Evolutionary conservation across 1,140 invertebrate genomes (phyloP).

Genomic region (Leptopilina clavipes): DNA sequence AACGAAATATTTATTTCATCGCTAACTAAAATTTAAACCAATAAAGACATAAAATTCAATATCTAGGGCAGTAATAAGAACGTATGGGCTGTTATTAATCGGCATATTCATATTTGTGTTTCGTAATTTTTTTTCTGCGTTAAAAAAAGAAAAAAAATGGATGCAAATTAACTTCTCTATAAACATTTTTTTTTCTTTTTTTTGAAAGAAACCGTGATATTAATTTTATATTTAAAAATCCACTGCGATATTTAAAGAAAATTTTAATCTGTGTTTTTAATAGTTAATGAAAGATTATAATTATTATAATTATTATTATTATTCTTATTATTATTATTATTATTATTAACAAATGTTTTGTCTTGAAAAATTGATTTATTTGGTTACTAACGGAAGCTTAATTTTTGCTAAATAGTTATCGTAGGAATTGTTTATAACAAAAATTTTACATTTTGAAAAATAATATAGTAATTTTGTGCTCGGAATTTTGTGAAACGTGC

Average conservation of each 20-base stretch:
- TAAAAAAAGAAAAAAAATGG: background rate
- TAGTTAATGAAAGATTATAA: background rate
- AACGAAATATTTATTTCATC: slow-evolving; percentile 13
- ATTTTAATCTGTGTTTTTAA: slow-evolving; percentile 1
- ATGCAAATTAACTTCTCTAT: background rate
- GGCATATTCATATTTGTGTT: background rate
- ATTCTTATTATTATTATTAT: background rate
- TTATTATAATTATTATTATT: background rate
- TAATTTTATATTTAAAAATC: slow-evolving; percentile 20
- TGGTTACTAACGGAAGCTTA: background rate
- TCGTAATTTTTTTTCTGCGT: background rate
- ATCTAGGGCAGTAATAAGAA: background rate
- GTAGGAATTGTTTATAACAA: background rate
- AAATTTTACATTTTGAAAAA: slow-evolving; percentile 1
- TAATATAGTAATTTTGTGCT: slow-evolving; percentile 6
- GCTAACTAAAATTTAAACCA: background rate
- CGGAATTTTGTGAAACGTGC: background rate
- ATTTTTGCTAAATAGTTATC: background rate
- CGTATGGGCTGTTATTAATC: slow-evolving; percentile 24
- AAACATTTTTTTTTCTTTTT: background rate
- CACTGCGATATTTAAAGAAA: slow-evolving; percentile 13
- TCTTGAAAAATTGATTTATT: background rate
- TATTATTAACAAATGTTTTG: background rate
- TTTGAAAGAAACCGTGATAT: slow-evolving; percentile 8
- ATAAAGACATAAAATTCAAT: background rate